phyloP scores from a whole-genome alignment of 2,797 vertebrate genomes.

The Rhabdophis nuchalis region DNA sequence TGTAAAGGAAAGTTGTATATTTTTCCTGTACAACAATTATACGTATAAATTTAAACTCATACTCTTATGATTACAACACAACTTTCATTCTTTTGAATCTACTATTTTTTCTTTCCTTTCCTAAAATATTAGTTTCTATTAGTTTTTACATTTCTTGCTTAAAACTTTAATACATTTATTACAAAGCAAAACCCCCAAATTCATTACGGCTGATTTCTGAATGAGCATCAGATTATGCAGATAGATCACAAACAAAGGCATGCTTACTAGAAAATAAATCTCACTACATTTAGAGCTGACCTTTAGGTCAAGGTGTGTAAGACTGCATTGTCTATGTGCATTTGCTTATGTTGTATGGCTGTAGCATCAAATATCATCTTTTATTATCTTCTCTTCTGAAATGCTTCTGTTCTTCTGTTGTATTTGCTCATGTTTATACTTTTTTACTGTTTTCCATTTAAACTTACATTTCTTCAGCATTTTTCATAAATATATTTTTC shows the following conservation, averaged over 20 bases:
- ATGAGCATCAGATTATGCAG: not conserved
- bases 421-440: not conserved
- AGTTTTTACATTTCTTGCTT: not conserved
- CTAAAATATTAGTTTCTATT: not conserved
- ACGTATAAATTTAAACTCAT: no score
- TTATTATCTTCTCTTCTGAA: not conserved
- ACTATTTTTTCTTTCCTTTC: not conserved
- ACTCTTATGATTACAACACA: no score
- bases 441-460: not conserved
- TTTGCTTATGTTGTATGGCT: not conserved
- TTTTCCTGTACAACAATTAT: no score
- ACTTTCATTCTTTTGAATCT: no score
- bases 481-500: not conserved
- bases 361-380: not conserved
- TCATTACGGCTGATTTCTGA: not conserved
- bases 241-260: not conserved
- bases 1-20: not conserved
- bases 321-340: not conserved
- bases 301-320: not conserved
- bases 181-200: not conserved
- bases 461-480: not conserved
- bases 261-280: not conserved
- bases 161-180: not conserved
- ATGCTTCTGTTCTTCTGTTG: not conserved
- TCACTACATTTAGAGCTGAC: not conserved